Conservation (phyloP, 2,888 invertebrate genomes). For the Cyclophora punctaria region DNA sequence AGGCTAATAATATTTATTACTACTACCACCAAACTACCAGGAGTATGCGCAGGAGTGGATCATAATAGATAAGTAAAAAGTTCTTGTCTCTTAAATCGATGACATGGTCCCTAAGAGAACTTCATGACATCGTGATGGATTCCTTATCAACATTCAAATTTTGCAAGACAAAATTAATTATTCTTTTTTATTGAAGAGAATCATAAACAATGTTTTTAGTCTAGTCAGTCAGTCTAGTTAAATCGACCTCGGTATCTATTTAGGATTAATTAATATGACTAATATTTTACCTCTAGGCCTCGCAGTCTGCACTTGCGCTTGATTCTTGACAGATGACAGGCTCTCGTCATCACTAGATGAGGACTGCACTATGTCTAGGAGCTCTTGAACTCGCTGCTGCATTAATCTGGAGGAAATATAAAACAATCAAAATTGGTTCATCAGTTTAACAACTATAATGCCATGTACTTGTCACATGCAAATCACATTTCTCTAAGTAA, state of each 20-base stretch:
- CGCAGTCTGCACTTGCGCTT: slow-evolving; percentile 45
- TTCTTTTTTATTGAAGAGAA: too few relatives aligned
- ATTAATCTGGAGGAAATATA: slow-evolving; percentile 62
- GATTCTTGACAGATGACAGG: slow-evolving; percentile 64
- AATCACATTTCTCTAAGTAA: too few relatives aligned
- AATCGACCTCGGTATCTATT: too few relatives aligned
- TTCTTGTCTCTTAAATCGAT: neutral
- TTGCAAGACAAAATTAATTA: neutral
- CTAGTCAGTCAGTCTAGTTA: too few relatives aligned
- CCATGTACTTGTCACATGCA: too few relatives aligned
- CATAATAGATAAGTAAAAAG: too few relatives aligned
- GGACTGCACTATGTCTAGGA: slow-evolving; percentile 78
- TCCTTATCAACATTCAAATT: neutral
- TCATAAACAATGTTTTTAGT: too few relatives aligned
- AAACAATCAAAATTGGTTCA: slow-evolving; percentile 1
- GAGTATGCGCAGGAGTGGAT: too few relatives aligned
- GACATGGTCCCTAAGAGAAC: too few relatives aligned
- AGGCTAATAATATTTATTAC: too few relatives aligned
- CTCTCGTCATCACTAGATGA: slow-evolving; percentile 71
- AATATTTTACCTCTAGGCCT: slow-evolving; percentile 53
- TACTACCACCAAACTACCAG: too few relatives aligned
- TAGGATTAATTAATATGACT: too few relatives aligned
- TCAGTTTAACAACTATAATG: neutral
- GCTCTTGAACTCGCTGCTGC: slow-evolving; percentile 86
- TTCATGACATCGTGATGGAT: neutral